Base-by-base conservation (phyloP, 2,113 vertebrate species). In the Diadophis punctatus region DNA sequence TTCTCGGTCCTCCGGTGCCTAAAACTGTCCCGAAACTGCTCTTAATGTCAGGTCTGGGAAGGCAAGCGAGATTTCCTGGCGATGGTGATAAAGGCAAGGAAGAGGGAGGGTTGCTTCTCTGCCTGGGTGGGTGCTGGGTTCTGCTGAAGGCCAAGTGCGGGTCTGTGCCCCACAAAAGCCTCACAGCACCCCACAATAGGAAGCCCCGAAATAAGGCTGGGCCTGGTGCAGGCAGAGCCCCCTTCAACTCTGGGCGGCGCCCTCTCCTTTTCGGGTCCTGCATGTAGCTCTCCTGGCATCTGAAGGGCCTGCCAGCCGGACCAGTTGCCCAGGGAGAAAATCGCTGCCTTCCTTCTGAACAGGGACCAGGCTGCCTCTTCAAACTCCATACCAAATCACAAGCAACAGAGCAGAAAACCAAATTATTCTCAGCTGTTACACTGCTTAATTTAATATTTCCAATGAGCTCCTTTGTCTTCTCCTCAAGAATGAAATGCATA, bases 371-470 rank as follows among this genome's bases (percentile, higher is more conserved):
- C 97, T 96, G 96, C 96, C 94, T 96, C 98, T 97, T 98, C 98
- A 96, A 96, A 97, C 98, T 96, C 96, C 96, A 93, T 98, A 97
- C 95, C 96, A 97, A 98, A 98, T 98, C 97, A 96, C 98, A 98
- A 97, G 97, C 98, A 99, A 98, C 98, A 96, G 98, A 98, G 99
- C 98, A 98, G 99, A 99, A 99, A 99, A 99, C 98, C 98, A 98
- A 99, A 99, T 99, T 99, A 99, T 98, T 98, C 98, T 98, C 98
- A 98, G 98, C 98, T 98, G 98, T 98, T 98, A 98, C 98, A 98
- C 98, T 98, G 98, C 98, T 98, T 99, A 99, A 99, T 99, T 99
- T 98, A 99, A 99, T 99, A 98, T 99, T 98, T 98, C 98, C 98
- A 98, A 98, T 97, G 98, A 98, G 98, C 96, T 97, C 97, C 98